Evolutionary conservation across 1,140 invertebrate species (phyloP).

Genomic region (Druon quercuslanigerum): DNA sequence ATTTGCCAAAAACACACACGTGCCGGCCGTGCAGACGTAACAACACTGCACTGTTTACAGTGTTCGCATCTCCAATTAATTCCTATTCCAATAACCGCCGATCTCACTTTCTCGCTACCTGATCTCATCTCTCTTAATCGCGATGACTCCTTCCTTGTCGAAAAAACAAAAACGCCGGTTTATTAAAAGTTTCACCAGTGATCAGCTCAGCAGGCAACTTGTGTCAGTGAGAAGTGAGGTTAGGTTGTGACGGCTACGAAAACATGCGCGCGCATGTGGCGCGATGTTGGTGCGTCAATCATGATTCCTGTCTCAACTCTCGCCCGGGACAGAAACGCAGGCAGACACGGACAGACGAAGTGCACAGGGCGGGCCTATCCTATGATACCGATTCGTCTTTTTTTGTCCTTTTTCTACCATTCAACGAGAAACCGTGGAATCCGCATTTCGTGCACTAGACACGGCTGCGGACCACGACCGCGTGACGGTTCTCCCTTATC

Average conservation of each 20-base stretch:
- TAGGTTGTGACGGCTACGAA: constrained; percentile 34
- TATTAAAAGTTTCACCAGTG: too few relatives aligned
- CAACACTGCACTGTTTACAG: too few relatives aligned
- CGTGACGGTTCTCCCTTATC: too few relatives aligned
- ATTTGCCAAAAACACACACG: too few relatives aligned
- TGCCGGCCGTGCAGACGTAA: too few relatives aligned
- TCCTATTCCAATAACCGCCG: too few relatives aligned
- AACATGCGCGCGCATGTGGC: constrained; percentile 72
- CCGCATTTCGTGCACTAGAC: constrained; percentile 10
- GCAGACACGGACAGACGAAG: constrained; percentile 30
- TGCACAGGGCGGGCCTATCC: constrained; percentile 38
- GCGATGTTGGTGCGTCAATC: constrained; percentile 72
- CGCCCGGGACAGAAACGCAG: constrained; percentile 57
- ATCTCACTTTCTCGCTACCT: too few relatives aligned
- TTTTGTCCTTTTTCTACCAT: constrained; percentile 7
- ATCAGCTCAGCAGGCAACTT: too few relatives aligned
- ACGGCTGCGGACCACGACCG: constrained; percentile 8
- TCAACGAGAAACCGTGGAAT: constrained; percentile 27
- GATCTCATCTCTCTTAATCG: too few relatives aligned
- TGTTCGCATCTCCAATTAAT: too few relatives aligned
- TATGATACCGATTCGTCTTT: constrained; percentile 36
- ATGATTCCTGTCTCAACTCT: constrained; percentile 47
- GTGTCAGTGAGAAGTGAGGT: constrained; percentile 18
- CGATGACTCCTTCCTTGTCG: too few relatives aligned
- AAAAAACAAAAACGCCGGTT: too few relatives aligned